Base-by-base conservation (phyloP, 2,113 vertebrate genomes). In the Oceanodroma tethys region DNA sequence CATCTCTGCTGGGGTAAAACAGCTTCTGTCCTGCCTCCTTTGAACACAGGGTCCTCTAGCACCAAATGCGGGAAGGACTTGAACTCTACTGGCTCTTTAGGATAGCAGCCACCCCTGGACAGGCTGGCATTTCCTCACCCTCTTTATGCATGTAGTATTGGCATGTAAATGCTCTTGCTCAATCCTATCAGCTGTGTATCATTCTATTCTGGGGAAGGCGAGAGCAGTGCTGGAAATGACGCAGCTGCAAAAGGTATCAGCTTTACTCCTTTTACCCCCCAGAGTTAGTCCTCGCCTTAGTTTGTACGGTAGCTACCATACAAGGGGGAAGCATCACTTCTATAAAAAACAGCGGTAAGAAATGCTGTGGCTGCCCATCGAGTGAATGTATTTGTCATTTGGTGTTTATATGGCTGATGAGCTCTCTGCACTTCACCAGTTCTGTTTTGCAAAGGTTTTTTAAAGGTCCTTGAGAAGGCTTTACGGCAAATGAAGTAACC, bases 191-290 rank as follows among this genome's bases (percentile, higher is more conserved):
- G 60, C 95, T 87, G 81, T n/a, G 3, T 97, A n/a, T 91, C 70
- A 3, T 91, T 94, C 95, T 96, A 80, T 90, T 96, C 90, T 91
- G 93, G 87, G 94, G 62, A 92, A 82, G 70, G 38, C 68, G 78
- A 92, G 70, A 87, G 91, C 84, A 75, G 53, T 56, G 42, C 75
- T 90, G 67, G 78, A 73, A 95, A 87, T 88, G 10, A 82, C 7
- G 11, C 71, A 58, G 70, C 48, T 91, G 68, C 56, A 50, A 63
- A 86, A 87, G 32, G 36, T 81, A 48, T 93, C 76, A 78, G 47
- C 56, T 93, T 95, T 81, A 63, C 23, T 60, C 21, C n/a, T 92
- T 90, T 84, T 74, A 43, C 7, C 17, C 18, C 16, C 7, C 5
- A 3, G 47, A 81, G 60, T 22, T 72, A 70, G 32, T 87, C 62